Base-by-base conservation (phyloP, 2,888 invertebrate species). In the Metallyticus violacea region DNA sequence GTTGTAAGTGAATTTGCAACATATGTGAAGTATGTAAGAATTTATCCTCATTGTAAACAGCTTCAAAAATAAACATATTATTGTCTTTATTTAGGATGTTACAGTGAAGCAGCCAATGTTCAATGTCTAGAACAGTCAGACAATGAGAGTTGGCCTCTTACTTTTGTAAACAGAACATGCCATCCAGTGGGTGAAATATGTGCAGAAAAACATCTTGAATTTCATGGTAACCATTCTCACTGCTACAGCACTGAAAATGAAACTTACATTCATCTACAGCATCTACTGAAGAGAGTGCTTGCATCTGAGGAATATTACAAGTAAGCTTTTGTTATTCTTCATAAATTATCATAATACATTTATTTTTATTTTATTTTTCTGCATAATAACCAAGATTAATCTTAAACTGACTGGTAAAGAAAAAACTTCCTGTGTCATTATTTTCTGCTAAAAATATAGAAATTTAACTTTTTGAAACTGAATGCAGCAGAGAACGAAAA, bases 221-320 rank as follows among this genome's bases (percentile, higher is more conserved):
- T 93, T 0, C 90, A 91, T 7, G 40, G 40, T 62, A 92, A 94
- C 89, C 92, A 91, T 0, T 91, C 90, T 0, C 91, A 91, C 87
- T 95, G 95, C 89, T 89, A 90, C 87, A 91, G 93, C 85, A 3
- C 40, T 62, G 87, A 25, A 15, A 85, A 26, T 77, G 91, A 89
- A 0, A 82, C 82, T 9, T 26, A 88, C 1, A 89, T 93, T 0
- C 93, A 93, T 0, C 93, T 95, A 90, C 93, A 93, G 85, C 90
- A 91, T 0, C 92, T 94, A 79, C 92, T 94, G 4, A 93, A 92
- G 0, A 92, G 95, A 81, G 91, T 92, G 7, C 90, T 95, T 28
- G 95, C 95, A 1, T 93, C 94, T 1, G 95, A 95, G 89, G 95
- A 95, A 89, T 95, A 94, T 91, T 95, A 94, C 90, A 94, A 94